phyloP scores from a whole-genome alignment of 1,140 invertebrate genomes.

The Conus ventricosus region DNA sequence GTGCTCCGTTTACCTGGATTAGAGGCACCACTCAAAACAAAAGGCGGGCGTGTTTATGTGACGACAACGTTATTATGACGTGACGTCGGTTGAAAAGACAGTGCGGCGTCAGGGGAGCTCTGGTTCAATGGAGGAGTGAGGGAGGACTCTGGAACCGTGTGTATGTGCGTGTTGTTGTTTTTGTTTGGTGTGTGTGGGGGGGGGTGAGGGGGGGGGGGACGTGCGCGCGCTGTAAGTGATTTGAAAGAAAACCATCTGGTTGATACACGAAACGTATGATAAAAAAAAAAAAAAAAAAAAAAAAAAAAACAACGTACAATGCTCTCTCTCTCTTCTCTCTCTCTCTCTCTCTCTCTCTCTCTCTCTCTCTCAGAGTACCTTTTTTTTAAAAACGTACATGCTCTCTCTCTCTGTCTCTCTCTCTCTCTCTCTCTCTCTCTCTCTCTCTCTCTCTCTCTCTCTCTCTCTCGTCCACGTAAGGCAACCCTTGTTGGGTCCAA shows the following conservation, averaged over 20 bases:
- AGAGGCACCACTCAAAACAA: background rate
- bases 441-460: constrained; percentile 7
- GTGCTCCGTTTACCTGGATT: constrained; percentile 1
- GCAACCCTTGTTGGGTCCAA: background rate
- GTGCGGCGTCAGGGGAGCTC: background rate
- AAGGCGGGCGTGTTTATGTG: background rate
- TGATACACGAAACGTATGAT: no score
- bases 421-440: constrained; percentile 34
- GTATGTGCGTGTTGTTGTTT: no score
- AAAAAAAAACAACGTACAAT: no score
- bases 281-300: no score
- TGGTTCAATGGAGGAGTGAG: background rate
- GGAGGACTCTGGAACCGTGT: no score
- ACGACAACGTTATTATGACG: background rate
- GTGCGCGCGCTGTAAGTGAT: no score
- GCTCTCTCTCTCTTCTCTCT: constrained; percentile 15
- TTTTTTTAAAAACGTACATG: no score
- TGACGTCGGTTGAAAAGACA: background rate
- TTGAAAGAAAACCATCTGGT: no score
- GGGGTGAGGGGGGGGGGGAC: no score
- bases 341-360: constrained; percentile 38
- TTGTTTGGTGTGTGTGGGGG: background rate
- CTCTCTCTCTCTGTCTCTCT: constrained; percentile 33
- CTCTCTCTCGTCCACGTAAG: background rate
- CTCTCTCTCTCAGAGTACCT: background rate